These are phyloP conservation scores for Macrotrachela quadricornifera DNA, from an alignment of 1,140 invertebrate genomes.

Conservation along the genomic window DNA sequence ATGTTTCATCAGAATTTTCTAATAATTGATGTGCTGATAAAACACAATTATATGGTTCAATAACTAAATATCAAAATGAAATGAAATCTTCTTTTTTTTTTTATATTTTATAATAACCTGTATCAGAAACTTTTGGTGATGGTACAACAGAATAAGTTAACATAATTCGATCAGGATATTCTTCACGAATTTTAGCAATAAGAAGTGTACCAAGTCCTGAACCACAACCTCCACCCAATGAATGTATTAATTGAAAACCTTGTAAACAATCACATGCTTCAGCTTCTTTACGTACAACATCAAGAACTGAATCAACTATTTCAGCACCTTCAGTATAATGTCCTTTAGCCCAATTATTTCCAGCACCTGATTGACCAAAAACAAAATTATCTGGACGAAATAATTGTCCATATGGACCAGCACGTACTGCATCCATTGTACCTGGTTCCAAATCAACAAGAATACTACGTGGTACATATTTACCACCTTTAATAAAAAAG, in stretches of 20 bases:
- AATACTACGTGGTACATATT: constrained; percentile 68
- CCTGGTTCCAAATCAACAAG: constrained; percentile 67
- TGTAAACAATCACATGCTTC: constrained; percentile 50
- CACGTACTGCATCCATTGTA: constrained; percentile 71
- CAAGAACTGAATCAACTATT: constrained; percentile 53
- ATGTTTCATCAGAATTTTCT: constrained; percentile 30
- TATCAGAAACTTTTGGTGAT: constrained; percentile 7
- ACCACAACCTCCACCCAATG: neutral
- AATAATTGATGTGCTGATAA: constrained; percentile 27
- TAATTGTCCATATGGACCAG: constrained; percentile 61
- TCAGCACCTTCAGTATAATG: constrained; percentile 84
- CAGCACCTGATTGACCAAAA: constrained; percentile 48
- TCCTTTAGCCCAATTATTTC: constrained; percentile 75
- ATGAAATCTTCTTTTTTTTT: constrained; percentile 12
- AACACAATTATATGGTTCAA: constrained; percentile 32
- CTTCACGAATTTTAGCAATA: constrained; percentile 8
- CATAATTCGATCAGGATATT: constrained; percentile 15
- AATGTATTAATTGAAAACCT: constrained; percentile 7
- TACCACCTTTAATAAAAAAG: constrained; percentile 33
- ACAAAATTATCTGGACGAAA: constrained; percentile 69
- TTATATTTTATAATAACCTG: too few species aligned
- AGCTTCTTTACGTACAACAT: constrained; percentile 60
- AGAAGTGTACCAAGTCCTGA: constrained; percentile 7
- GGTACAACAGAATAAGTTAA: constrained; percentile 9
- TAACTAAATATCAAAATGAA: constrained; percentile 19